These are phyloP conservation scores for Argyrosomus regius DNA, from an alignment of 2,797 vertebrate genomes.

Conservation along the genomic window DNA sequence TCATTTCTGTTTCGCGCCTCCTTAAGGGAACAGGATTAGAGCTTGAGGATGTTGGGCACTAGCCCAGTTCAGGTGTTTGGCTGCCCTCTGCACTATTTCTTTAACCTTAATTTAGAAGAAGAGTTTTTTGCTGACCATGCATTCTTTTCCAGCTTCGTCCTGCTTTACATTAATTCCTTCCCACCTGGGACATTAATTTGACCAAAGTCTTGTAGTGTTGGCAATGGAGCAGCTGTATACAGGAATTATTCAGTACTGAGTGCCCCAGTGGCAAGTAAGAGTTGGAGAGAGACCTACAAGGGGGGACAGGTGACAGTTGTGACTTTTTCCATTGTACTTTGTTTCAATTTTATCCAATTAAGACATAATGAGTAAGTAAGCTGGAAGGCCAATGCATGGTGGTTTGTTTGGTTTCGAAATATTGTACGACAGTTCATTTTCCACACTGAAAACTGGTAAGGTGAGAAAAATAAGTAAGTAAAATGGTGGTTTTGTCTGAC, in stretches of 20 bases:
- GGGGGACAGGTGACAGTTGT: too few species aligned
- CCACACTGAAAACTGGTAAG: neutral
- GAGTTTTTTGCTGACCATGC: constrained; percentile 56
- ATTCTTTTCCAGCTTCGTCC: constrained; percentile 18
- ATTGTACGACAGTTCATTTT: neutral
- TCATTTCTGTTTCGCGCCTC: constrained; percentile 14
- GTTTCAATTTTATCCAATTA: neutral
- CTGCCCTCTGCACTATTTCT: constrained; percentile 52
- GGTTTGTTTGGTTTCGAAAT: neutral
- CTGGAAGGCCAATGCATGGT: neutral
- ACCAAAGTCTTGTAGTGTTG: constrained; percentile 30
- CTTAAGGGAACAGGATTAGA: constrained; percentile 9
- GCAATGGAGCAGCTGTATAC: neutral
- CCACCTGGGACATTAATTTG: constrained; percentile 49
- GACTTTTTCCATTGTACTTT: neutral
- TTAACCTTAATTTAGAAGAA: constrained; percentile 58
- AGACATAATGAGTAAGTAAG: neutral
- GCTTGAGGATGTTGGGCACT: constrained; percentile 16
- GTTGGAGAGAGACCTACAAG: neutral
- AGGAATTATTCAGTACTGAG: constrained; percentile 20
- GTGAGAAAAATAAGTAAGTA: neutral
- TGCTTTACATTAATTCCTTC: constrained; percentile 52
- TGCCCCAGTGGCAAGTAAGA: constrained; percentile 6
- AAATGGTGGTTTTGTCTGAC: neutral
- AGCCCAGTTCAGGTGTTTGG: constrained; percentile 43